Evolutionary conservation across 2,797 vertebrate genomes (phyloP), one percentile per base, ranked within the genome.

Genomic region (Sebastes vulpes): DNA sequence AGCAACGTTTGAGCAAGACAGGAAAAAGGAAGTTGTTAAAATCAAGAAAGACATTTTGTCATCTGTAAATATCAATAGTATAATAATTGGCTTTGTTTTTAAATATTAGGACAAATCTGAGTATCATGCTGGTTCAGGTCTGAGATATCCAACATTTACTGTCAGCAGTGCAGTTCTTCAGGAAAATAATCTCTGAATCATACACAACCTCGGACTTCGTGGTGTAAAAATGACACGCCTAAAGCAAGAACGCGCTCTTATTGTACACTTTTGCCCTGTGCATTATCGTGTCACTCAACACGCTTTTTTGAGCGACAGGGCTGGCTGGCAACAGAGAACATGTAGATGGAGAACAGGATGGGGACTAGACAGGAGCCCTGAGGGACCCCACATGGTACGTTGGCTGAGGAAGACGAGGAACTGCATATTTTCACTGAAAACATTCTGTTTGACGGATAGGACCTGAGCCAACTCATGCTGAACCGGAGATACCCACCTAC

Each of bases 401-500:
- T 23, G 23, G 25, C 31, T 64, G 46, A 65, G 38, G 12, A 65
- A 53, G 31, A 72, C 26, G 69, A 82, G 6, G 42, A 60, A 70
- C 21, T 16, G 48, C 16, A 23, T 38, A 57, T 48, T 72, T 76
- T 56, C 21, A 61, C 9, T 28, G 21, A 50, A 29, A 71, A 61
- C 4, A 20, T 61, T 76, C 35, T 21, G 42, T 81, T 65, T 65
- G 61, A 80, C 72, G 14, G 61, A 76, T 35, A 32, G 20, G 31
- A 71, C 53, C 66, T 4, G 25, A 60, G 72, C 31, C 26, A 65
- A 56, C 50, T 67, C 61, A 20, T 11, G 63, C 56, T 42, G 38
- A 38, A 57, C 28, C n/a, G 21, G 63, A 77, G 74, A 68, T 52
- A 64, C 35, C 35, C n/a, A 52, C 58, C 57, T 31, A 5, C 64